Conservation (phyloP, 2,113 vertebrate species). For the Tragulus kanchil region DNA sequence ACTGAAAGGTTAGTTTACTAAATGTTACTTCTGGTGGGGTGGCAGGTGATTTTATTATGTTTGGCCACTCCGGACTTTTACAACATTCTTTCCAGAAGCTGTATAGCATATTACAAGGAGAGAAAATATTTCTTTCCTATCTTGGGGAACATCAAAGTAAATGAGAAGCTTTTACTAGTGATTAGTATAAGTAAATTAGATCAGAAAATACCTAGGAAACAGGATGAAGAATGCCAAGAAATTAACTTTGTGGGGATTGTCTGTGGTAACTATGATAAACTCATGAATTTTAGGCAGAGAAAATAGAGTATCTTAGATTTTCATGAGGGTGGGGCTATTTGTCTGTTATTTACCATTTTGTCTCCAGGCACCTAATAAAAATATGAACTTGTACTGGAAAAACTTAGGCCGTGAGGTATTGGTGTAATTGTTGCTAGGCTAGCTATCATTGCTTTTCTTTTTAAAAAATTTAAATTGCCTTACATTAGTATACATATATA, state of each 20-base stretch:
- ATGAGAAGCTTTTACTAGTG: too few species aligned
- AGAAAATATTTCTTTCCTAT: slow-evolving; percentile 52
- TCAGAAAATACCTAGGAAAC: slow-evolving; percentile 3
- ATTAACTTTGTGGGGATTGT: background rate
- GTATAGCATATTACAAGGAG: slow-evolving; percentile 42
- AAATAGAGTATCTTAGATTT: background rate
- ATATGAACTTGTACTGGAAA: background rate
- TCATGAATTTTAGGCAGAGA: background rate
- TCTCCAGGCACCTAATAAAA: background rate
- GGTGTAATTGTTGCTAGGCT: background rate
- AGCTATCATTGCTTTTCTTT: background rate
- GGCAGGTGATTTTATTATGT: slow-evolving; percentile 58
- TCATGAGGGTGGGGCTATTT: background rate
- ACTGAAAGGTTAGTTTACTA: background rate
- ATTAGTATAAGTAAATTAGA: background rate
- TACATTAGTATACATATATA: background rate
- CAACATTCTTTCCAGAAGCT: slow-evolving; percentile 49
- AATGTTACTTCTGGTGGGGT: background rate
- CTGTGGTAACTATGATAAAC: background rate
- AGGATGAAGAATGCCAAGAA: slow-evolving; percentile 19
- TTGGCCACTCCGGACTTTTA: slow-evolving; percentile 9
- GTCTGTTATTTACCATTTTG: background rate
- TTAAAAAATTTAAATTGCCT: background rate
- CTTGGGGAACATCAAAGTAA: slow-evolving; percentile 70
- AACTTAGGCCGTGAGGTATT: background rate